Evolutionary conservation across 2,888 invertebrate genomes (phyloP).

Genomic region (Himalopsyche anomala): DNA sequence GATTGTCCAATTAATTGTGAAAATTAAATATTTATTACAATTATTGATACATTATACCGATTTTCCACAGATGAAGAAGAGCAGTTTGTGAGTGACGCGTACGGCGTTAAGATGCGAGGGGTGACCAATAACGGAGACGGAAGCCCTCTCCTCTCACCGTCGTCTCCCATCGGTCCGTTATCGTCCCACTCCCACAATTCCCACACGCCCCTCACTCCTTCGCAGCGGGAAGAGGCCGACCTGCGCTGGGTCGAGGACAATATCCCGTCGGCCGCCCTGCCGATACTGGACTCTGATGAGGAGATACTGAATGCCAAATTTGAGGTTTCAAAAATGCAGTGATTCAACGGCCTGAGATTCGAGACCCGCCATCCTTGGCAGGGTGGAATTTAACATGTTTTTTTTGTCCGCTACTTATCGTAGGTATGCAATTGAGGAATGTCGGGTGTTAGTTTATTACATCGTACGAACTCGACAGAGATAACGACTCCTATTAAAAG

Average conservation of each 20-base stretch:
- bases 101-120: constrained; percentile 87
- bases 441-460: no score
- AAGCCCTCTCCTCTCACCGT: constrained; percentile 48
- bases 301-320: constrained; percentile 91
- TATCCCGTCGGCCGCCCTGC: constrained; percentile 86
- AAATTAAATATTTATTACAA: no score
- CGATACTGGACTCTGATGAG: constrained; percentile 86
- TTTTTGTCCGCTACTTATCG: no score
- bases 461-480: no score
- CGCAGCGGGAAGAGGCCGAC: constrained; percentile 66
- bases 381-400: no score
- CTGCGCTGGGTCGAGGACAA: constrained; percentile 94
- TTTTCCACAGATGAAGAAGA: constrained; percentile 85
- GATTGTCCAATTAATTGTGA: no score
- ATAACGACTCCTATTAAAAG: no score
- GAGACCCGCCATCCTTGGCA: no score
- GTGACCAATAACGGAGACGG: constrained; percentile 70
- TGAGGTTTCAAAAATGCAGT: constrained; percentile 94
- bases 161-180: constrained; percentile 3
- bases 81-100: constrained; percentile 90
- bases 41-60: constrained; percentile 4
- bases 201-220: constrained; percentile 47
- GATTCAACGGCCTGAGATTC: constrained; percentile 58
- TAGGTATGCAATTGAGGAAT: no score
- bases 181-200: not conserved